Evolutionary conservation across 2,888 invertebrate species (phyloP).

Genomic region (Brachypterus glaber): DNA sequence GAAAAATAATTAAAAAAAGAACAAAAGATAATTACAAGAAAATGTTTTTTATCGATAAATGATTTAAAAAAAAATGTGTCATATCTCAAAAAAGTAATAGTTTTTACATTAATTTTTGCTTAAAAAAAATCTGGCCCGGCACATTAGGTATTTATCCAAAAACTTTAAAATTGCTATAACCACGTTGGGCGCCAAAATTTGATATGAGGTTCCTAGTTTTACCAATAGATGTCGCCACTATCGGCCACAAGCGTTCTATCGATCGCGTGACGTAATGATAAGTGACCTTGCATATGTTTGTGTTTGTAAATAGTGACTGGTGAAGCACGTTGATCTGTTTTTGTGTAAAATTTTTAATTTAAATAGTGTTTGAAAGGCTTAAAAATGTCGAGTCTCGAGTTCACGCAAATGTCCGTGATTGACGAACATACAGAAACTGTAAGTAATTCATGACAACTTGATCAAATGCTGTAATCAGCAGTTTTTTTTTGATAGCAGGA

Average conservation of each 20-base stretch:
- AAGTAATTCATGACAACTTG: slow-evolving; percentile 36
- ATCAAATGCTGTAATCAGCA: too few species aligned
- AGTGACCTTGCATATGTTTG: slow-evolving; percentile 67
- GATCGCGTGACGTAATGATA: slow-evolving; percentile 34
- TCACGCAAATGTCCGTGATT: slow-evolving; percentile 47
- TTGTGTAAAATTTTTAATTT: slow-evolving; percentile 21
- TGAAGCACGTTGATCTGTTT: slow-evolving; percentile 47
- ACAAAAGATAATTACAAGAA: too few species aligned
- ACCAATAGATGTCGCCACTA: slow-evolving; percentile 7
- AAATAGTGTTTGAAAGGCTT: slow-evolving; percentile 25
- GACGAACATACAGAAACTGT: slow-evolving; percentile 53
- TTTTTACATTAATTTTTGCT: too few species aligned
- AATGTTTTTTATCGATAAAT: too few species aligned
- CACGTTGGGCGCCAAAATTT: too few species aligned
- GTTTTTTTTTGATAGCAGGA: neutral
- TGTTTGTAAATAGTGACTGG: slow-evolving; percentile 63
- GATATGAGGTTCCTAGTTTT: too few species aligned
- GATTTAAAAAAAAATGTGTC: too few species aligned
- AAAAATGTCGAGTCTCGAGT: slow-evolving; percentile 37
- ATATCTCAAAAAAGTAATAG: too few species aligned
- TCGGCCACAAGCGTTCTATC: slow-evolving; percentile 8
- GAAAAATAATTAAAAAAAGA: too few species aligned
- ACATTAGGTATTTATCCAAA: too few species aligned
- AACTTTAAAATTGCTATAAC: too few species aligned
- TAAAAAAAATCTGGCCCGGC: too few species aligned